Evolutionary conservation across 2,797 vertebrate species (phyloP).

Genomic region (Pangasius krempfi): DNA sequence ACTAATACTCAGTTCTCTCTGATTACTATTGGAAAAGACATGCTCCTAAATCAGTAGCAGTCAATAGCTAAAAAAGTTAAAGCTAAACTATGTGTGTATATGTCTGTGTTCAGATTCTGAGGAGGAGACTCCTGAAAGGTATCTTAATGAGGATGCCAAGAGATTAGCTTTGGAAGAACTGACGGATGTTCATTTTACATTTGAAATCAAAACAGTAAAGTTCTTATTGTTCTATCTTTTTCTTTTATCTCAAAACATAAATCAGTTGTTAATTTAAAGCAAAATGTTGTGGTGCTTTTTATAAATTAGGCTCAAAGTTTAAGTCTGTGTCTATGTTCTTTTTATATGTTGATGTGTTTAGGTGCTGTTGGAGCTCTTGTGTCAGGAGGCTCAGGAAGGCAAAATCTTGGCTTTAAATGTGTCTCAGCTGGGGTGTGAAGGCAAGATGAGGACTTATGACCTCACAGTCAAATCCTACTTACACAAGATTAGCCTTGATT

Average conservation of each 20-base stretch:
- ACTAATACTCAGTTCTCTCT: neutral
- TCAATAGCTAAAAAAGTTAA: neutral
- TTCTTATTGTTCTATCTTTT: neutral
- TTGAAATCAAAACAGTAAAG: conserved; percentile 88
- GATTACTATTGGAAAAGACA: neutral
- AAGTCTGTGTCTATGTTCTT: conserved; percentile 27
- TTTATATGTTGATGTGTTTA: conserved; percentile 58
- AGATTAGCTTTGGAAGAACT: conserved; percentile 78
- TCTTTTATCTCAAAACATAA: neutral
- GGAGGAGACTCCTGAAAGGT: conserved; percentile 83
- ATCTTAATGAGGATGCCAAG: conserved; percentile 67
- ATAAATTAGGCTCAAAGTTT: neutral
- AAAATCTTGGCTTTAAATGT: conserved; percentile 82
- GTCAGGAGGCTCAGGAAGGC: conserved; percentile 81
- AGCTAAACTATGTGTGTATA: neutral
- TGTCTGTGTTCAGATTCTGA: conserved; percentile 80
- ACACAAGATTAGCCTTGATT: conserved; percentile 85
- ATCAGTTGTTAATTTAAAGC: neutral
- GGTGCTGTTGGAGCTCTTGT: conserved; percentile 89
- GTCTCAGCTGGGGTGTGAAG: conserved; percentile 86
- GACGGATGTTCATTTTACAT: conserved; percentile 84
- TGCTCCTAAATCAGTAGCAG: neutral
- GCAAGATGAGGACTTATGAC: conserved; percentile 83
- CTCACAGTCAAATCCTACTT: conserved; percentile 82
- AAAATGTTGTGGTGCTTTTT: neutral